phyloP scores from a whole-genome alignment of 2,797 vertebrate genomes.

The Margarornis squamiger region DNA sequence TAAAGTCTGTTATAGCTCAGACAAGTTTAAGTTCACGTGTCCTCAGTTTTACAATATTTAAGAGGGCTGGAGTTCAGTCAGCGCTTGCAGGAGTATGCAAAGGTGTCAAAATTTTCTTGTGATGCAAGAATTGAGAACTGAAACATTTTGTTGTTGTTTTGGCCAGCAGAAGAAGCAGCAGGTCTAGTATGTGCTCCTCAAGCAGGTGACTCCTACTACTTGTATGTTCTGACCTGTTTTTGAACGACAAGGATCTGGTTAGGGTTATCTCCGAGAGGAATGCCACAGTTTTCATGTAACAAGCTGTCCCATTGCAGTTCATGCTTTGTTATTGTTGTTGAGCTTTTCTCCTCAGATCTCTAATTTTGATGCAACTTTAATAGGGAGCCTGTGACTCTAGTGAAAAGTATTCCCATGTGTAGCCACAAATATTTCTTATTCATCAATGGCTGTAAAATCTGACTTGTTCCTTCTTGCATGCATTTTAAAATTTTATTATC shows the following conservation, averaged over 20 bases:
- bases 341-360: neutral
- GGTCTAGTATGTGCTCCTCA: neutral
- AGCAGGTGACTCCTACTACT: neutral
- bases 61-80: neutral
- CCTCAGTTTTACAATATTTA: neutral
- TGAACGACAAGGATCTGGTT: neutral
- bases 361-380: neutral
- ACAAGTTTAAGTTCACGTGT: neutral
- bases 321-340: neutral
- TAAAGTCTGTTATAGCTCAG: neutral
- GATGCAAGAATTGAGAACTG: neutral
- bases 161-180: neutral
- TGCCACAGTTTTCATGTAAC: neutral
- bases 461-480: slow-evolving; percentile 35
- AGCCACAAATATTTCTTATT: slow-evolving; percentile 5
- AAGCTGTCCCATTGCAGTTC: neutral
- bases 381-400: neutral
- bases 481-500: slow-evolving; percentile 22
- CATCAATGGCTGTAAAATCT: neutral
- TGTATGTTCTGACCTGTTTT: neutral
- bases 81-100: neutral
- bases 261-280: neutral
- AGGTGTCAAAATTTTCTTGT: neutral
- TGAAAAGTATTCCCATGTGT: slow-evolving; percentile 1
- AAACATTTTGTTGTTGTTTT: neutral